These are phyloP conservation scores for Hipparchia semele DNA, from an alignment of 2,888 invertebrate species.

Conservation along the genomic window DNA sequence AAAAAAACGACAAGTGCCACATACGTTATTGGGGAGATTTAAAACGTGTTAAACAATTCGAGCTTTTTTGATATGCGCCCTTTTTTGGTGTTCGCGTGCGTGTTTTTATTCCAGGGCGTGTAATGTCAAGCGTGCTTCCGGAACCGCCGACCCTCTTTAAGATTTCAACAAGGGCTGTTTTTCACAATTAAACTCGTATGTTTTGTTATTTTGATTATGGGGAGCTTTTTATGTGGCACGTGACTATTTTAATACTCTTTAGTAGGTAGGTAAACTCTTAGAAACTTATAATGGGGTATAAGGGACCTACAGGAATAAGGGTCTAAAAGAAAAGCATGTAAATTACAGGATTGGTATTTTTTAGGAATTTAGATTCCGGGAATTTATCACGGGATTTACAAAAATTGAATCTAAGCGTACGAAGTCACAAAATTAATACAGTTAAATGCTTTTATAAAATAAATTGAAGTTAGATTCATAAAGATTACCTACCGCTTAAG, in stretches of 20 bases:
- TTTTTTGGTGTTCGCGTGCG: slow-evolving; percentile 70
- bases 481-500: too few species aligned
- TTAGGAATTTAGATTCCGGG: too few species aligned
- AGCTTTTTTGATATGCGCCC: slow-evolving; percentile 57
- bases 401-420: too few species aligned
- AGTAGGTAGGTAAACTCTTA: not conserved
- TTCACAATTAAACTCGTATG: slow-evolving; percentile 34
- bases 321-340: too few species aligned
- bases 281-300: too few species aligned
- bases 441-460: too few species aligned
- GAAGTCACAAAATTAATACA: too few species aligned
- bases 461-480: too few species aligned
- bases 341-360: too few species aligned
- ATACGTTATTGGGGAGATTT: slow-evolving; percentile 51
- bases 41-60: slow-evolving; percentile 70
- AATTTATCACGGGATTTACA: too few species aligned
- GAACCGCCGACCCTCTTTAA: slow-evolving; percentile 63
- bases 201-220: slow-evolving; percentile 20
- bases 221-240: slow-evolving; percentile 35
- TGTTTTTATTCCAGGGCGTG: slow-evolving; percentile 57
- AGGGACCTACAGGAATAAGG: too few species aligned
- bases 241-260: slow-evolving; percentile 21
- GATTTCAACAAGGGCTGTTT: slow-evolving; percentile 46
- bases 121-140: slow-evolving; percentile 71
- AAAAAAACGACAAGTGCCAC: slow-evolving; percentile 50